Percentiles rank a stretch among this genome's conserved stretches.
These are phyloP conservation scores for Geococcyx californianus DNA, from an alignment of 2,113 vertebrate genomes.

Conservation along the genomic window DNA sequence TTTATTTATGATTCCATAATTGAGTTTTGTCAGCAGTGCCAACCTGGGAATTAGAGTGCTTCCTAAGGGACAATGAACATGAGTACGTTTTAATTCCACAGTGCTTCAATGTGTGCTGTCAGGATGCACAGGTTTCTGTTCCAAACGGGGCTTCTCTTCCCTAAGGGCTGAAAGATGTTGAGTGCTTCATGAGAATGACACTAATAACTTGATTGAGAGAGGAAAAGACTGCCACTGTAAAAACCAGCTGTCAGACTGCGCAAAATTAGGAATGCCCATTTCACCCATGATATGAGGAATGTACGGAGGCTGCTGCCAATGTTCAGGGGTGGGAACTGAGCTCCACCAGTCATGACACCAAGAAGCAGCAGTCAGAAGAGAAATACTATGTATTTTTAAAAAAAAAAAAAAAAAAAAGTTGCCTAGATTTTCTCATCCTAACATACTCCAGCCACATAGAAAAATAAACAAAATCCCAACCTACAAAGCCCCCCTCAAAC, in stretches of 20 bases:
- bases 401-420: no score
- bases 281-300: background rate
- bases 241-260: background rate
- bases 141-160: slow-evolving; percentile 18
- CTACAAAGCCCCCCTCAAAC: background rate
- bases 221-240: background rate
- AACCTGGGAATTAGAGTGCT: background rate
- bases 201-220: background rate
- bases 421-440: background rate
- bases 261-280: background rate
- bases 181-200: background rate
- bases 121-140: slow-evolving; percentile 15
- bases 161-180: background rate
- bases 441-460: background rate
- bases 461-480: background rate
- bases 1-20: slow-evolving; percentile 57
- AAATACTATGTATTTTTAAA: background rate
- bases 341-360: background rate
- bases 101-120: background rate
- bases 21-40: slow-evolving; percentile 29
- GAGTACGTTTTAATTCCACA: background rate
- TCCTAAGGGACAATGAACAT: background rate
- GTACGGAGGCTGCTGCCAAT: background rate
- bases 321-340: background rate
- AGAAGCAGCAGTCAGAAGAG: background rate